A percentile compares a stretch with the other conserved stretches of the same genome.
These are phyloP conservation scores for Prochilodus magdalenae DNA, from an alignment of 2,113 vertebrate species.

Conservation along the genomic window DNA sequence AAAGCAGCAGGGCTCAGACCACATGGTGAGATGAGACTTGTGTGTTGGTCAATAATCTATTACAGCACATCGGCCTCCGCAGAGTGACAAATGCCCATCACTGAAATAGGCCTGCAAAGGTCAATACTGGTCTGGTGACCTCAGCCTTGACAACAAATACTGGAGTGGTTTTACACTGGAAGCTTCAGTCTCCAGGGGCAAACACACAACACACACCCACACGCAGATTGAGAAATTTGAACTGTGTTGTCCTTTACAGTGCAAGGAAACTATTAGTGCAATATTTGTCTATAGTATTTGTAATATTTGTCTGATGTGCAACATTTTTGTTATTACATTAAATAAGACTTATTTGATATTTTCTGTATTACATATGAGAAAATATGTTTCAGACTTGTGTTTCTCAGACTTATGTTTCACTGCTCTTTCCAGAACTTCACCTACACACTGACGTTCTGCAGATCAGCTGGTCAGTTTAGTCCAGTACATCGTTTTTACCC, in stretches of 20 bases:
- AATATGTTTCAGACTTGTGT: neutral
- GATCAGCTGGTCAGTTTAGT: neutral
- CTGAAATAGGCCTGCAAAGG: constrained; percentile 77
- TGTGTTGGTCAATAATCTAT: constrained; percentile 85
- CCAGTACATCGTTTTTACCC: neutral
- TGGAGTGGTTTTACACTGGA: constrained; percentile 54
- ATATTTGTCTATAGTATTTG: no score
- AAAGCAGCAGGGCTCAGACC: constrained; percentile 61
- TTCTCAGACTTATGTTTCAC: neutral
- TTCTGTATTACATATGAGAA: neutral
- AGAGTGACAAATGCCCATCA: constrained; percentile 84
- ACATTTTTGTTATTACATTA: neutral
- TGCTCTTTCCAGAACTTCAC: neutral
- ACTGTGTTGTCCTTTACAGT: constrained; percentile 10
- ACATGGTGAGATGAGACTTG: constrained; percentile 73
- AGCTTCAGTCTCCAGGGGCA: constrained; percentile 46
- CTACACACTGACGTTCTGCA: neutral
- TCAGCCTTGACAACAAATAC: constrained; percentile 61
- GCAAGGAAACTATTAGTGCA: neutral
- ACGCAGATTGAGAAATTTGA: constrained; percentile 29
- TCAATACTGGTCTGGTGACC: constrained; percentile 76
- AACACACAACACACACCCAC: neutral
- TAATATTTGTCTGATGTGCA: neutral
- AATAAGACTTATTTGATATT: no score
- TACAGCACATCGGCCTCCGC: constrained; percentile 72